These are phyloP conservation scores for Semnornis frantzii DNA, from an alignment of 2,113 vertebrate species.

Conservation along the genomic window DNA sequence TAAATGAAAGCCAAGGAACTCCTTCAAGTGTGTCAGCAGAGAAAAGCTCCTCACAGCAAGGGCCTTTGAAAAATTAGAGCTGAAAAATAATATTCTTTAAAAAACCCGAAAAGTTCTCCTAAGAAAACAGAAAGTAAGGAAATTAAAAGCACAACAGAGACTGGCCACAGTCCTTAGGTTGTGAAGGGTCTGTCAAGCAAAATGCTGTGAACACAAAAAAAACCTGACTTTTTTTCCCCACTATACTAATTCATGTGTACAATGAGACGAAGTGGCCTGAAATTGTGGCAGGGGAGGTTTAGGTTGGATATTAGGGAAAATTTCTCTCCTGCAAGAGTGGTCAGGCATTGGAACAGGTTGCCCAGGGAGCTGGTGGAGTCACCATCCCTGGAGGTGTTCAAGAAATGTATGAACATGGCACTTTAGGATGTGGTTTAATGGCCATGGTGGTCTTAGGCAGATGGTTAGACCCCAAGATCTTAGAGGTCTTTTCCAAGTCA, in stretches of 20 bases:
- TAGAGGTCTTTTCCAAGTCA: no score
- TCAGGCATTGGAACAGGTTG: no score
- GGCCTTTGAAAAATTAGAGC: conserved; percentile 67
- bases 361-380: no score
- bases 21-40: conserved; percentile 41
- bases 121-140: conserved; percentile 47
- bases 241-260: conserved; percentile 7
- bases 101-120: neutral
- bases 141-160: conserved; percentile 11
- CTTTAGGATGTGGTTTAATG: no score
- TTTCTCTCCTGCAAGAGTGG: no score
- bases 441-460: no score
- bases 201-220: conserved; percentile 5
- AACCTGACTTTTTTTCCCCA: neutral
- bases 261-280: neutral
- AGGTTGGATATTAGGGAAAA: no score
- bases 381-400: no score
- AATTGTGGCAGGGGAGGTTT: no score
- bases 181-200: neutral
- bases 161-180: neutral
- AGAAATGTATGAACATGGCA: no score
- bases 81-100: conserved; percentile 55
- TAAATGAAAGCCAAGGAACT: conserved; percentile 55
- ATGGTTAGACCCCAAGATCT: no score
- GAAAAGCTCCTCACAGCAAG: conserved; percentile 36